Evolutionary conservation across 2,888 invertebrate species (phyloP).

Genomic region (Lacanobia oleracea): DNA sequence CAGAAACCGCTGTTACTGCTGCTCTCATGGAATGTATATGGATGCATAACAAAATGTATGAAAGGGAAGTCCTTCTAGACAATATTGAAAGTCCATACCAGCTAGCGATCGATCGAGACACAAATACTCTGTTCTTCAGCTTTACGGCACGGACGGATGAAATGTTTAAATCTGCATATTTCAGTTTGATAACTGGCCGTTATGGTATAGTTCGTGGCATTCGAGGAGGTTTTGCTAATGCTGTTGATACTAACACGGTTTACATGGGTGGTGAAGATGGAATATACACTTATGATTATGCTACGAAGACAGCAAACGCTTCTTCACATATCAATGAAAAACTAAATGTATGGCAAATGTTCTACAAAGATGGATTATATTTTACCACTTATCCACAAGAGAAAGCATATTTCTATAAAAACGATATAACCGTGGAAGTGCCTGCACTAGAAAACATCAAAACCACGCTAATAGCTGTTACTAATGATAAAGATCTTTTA

Average conservation of each 20-base stretch:
- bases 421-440: slow-evolving; percentile 57
- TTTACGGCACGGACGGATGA: slow-evolving; percentile 61
- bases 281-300: slow-evolving; percentile 76
- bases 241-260: slow-evolving; percentile 72
- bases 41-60: slow-evolving; percentile 45
- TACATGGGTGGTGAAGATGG: slow-evolving; percentile 81
- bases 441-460: slow-evolving; percentile 64
- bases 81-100: slow-evolving; percentile 77
- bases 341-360: slow-evolving; percentile 83
- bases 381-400: slow-evolving; percentile 77
- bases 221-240: slow-evolving; percentile 77
- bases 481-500: slow-evolving; percentile 63
- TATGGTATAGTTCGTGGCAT: slow-evolving; percentile 73
- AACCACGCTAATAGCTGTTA: slow-evolving; percentile 68
- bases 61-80: slow-evolving; percentile 70
- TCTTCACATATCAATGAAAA: slow-evolving; percentile 63
- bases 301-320: slow-evolving; percentile 69
- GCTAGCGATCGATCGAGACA: slow-evolving; percentile 79
- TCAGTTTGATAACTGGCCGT: slow-evolving; percentile 76
- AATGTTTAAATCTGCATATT: slow-evolving; percentile 73
- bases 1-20: slow-evolving; percentile 49
- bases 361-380: slow-evolving; percentile 77
- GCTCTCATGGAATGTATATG: slow-evolving; percentile 23
- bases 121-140: slow-evolving; percentile 81
- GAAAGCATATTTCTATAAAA: slow-evolving; percentile 66